A percentile compares a stretch with the other conserved stretches of the same genome.
Evolutionary conservation across 1,140 invertebrate species (phyloP).

Genomic region (Zaprionus kolodkinae): DNA sequence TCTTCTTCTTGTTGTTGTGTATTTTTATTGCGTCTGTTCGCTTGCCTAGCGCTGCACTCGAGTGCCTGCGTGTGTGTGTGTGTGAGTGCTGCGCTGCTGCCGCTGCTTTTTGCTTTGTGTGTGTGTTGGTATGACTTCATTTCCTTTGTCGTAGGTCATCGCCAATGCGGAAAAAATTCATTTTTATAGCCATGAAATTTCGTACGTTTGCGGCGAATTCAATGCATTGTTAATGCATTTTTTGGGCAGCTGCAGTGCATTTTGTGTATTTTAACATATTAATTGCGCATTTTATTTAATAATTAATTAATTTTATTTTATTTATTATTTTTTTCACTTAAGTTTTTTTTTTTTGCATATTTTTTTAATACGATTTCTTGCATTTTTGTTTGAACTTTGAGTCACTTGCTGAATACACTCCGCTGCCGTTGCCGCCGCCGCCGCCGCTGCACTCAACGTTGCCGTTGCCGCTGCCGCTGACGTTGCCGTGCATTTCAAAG

Average conservation of each 20-base stretch:
- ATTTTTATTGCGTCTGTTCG: slow-evolving; percentile 37
- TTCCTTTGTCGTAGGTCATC: slow-evolving; percentile 84
- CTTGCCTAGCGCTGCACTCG: slow-evolving; percentile 47
- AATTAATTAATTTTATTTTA: slow-evolving; percentile 17
- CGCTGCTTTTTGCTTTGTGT: slow-evolving; percentile 20
- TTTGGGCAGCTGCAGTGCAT: background rate
- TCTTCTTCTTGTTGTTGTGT: slow-evolving; percentile 29
- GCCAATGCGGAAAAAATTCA: slow-evolving; percentile 73
- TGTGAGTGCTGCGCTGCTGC: slow-evolving; percentile 22
- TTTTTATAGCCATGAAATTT: slow-evolving; percentile 55
- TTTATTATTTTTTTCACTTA: slow-evolving; percentile 10
- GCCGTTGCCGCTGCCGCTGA: slow-evolving; percentile 20
- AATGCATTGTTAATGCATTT: background rate
- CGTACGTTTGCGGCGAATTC: slow-evolving; percentile 27
- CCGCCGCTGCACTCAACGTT: slow-evolving; percentile 39
- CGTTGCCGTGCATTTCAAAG: slow-evolving; percentile 76
- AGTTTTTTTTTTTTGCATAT: slow-evolving; percentile 18
- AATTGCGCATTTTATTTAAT: slow-evolving; percentile 6
- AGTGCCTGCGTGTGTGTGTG: slow-evolving; percentile 27
- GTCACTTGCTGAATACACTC: slow-evolving; percentile 36
- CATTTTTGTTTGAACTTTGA: slow-evolving; percentile 22
- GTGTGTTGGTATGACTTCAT: slow-evolving; percentile 81
- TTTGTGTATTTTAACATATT: background rate
- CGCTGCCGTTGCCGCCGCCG: slow-evolving; percentile 27
- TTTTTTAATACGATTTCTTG: slow-evolving; percentile 5